Conservation (phyloP, 2,113 vertebrate species). For the Cynopterus brachyotis region DNA sequence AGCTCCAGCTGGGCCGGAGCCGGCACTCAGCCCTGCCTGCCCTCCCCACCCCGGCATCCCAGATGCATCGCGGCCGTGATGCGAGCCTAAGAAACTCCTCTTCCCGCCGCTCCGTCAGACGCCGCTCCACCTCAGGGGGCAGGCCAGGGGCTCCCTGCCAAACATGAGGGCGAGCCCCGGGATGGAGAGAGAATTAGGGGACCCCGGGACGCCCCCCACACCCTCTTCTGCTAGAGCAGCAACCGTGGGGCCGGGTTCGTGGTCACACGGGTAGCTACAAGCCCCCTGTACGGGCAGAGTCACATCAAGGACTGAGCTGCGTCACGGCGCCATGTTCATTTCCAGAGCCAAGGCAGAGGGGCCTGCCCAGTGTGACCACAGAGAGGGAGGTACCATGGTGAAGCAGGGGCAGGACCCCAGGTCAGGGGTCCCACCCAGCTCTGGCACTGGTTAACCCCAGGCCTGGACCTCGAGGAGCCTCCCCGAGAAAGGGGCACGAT, state of each 20-base stretch:
- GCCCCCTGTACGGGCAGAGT: neutral
- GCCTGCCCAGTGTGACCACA: neutral
- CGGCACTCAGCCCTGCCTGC: neutral
- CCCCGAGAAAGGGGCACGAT: too few relatives aligned
- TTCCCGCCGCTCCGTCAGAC: too few relatives aligned
- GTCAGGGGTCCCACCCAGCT: neutral
- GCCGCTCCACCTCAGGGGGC: neutral
- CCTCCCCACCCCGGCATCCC: neutral
- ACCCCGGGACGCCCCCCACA: neutral
- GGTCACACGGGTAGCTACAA: accelerated
- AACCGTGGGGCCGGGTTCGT: neutral
- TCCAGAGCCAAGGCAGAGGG: neutral
- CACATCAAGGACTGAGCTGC: accelerated
- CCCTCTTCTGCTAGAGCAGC: neutral
- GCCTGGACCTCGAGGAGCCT: neutral
- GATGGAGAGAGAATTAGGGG: neutral
- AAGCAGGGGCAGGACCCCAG: neutral
- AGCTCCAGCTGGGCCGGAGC: neutral
- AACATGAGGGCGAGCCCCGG: neutral
- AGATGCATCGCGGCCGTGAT: neutral
- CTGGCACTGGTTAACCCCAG: neutral
- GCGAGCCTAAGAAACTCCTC: neutral
- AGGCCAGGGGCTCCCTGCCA: neutral
- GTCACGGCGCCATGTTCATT: neutral
- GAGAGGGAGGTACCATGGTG: neutral